These are phyloP conservation scores for Mercenaria mercenaria DNA, from an alignment of 1,140 invertebrate species.

Conservation along the genomic window DNA sequence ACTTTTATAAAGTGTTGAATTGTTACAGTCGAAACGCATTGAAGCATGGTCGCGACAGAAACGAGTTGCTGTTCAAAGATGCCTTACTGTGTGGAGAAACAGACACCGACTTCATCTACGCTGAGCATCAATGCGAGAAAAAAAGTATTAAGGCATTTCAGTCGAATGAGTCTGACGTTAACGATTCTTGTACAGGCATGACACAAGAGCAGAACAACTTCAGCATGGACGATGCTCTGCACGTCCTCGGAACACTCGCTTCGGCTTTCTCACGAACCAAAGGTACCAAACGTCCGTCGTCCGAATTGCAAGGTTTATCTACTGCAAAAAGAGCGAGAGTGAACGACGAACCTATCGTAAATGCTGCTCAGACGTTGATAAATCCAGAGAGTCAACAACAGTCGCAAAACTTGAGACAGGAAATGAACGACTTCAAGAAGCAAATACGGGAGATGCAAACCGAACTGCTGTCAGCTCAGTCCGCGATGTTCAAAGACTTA, in stretches of 20 bases:
- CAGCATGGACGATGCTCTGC: neutral
- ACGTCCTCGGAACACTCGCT: neutral
- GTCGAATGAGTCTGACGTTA: neutral
- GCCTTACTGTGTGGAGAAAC: neutral
- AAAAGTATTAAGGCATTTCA: neutral
- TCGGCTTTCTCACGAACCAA: neutral
- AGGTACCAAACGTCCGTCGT: neutral
- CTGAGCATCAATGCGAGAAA: neutral
- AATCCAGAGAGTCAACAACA: neutral
- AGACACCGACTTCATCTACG: neutral
- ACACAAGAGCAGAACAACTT: neutral
- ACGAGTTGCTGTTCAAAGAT: neutral
- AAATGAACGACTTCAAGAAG: neutral
- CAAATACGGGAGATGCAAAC: neutral
- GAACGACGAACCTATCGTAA: neutral
- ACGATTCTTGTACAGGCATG: neutral
- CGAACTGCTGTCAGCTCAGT: neutral
- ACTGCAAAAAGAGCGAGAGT: neutral
- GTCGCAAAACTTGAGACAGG: neutral
- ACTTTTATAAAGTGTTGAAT: neutral
- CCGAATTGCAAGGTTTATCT: neutral
- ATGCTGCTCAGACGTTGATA: neutral
- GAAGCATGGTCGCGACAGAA: neutral
- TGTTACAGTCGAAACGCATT: neutral
- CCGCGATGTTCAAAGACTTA: neutral